Base-by-base conservation (phyloP, 2,888 invertebrate species). In the Trileptium ribeirensis region DNA sequence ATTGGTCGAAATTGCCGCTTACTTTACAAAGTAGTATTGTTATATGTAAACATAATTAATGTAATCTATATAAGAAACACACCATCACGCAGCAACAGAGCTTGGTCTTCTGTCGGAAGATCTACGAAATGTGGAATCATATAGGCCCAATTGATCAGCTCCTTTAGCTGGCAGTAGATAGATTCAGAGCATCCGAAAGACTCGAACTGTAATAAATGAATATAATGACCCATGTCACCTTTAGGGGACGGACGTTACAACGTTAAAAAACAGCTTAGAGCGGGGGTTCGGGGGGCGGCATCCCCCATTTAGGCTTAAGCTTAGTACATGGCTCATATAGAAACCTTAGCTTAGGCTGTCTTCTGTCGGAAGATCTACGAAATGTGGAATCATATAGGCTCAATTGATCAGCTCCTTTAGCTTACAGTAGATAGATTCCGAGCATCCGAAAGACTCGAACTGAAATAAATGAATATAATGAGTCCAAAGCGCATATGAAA, bases 311-410 rank as follows among this genome's bases (percentile, higher is more conserved):
- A n/a, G n/a, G n/a, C n/a, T n/a, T n/a, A n/a, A n/a, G n/a, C n/a
- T n/a, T n/a, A n/a, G n/a, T n/a, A n/a, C n/a, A n/a, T n/a, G n/a
- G n/a, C n/a, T n/a, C n/a, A n/a, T n/a, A n/a, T n/a, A n/a, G n/a
- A n/a, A n/a, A n/a, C n/a, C n/a, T n/a, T n/a, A n/a, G n/a, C n/a
- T n/a, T n/a, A n/a, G n/a, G n/a, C n/a, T n/a, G 90, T 98, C 97
- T 81, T 94, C 94, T 77, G 95, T 90, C 83, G 95, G 94, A 86
- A 98, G 91, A 86, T 95, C 94, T 33, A 93, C 92, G 90, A 98
- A 98, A 89, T 97, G 96, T 31, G 97, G 98, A 89, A 97, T 94
- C 88, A 94, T 93, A 87, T 96, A 95, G 80, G 97, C 97, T 95
- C 97, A 98, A 88, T 96, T 95, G 82, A 97, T 94, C 89, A 97